phyloP scores from a whole-genome alignment of 2,113 vertebrate species.

The Hippocampus guttulatus region DNA sequence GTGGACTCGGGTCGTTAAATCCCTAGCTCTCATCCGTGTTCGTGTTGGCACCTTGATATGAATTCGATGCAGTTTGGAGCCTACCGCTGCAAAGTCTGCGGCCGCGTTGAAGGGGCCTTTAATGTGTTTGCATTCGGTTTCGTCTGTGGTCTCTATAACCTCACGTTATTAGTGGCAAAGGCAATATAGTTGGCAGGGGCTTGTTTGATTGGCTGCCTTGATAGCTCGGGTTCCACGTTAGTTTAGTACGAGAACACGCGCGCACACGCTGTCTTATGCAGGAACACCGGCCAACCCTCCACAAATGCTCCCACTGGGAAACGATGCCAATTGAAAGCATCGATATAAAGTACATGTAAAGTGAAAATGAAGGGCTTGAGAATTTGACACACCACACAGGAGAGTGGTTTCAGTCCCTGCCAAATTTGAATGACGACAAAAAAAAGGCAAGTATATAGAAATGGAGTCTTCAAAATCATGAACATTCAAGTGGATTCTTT shows the following conservation, averaged over 20 bases:
- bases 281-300: not conserved
- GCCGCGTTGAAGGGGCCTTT: slow-evolving; percentile 16
- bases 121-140: slow-evolving; percentile 4
- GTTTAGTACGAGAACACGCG: not conserved
- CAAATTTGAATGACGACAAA: not conserved
- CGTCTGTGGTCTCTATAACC: not conserved
- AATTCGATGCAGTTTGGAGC: slow-evolving; percentile 20
- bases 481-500: no score
- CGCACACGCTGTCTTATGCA: not conserved
- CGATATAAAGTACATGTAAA: not conserved
- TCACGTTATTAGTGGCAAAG: not conserved
- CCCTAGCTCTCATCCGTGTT: slow-evolving; percentile 46
- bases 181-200: not conserved
- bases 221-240: not conserved
- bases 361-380: not conserved
- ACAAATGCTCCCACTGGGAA: not conserved
- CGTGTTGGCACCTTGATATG: slow-evolving; percentile 47
- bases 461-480: no score
- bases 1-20: not conserved
- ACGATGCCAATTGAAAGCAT: not conserved
- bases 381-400: not conserved
- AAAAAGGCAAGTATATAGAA: no score
- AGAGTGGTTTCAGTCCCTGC: not conserved
- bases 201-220: not conserved
- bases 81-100: not conserved